Percentiles rank a stretch among this genome's conserved stretches.
Conservation (phyloP, 2,888 invertebrate genomes). For the Meiosimyza decipiens region DNA sequence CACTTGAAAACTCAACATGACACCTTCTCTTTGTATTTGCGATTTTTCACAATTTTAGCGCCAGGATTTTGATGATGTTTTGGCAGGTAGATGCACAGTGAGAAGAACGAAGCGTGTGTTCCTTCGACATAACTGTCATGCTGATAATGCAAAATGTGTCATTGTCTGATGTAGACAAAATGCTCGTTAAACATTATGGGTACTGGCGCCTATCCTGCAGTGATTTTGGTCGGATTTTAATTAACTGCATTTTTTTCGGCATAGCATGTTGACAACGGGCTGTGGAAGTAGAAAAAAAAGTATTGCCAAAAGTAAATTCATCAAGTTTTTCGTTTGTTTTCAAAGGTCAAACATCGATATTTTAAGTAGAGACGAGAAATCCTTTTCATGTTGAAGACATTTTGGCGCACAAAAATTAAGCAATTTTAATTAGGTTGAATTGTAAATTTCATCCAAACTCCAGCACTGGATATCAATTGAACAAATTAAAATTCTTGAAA, state of each 20-base stretch:
- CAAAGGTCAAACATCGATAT: too few relatives aligned
- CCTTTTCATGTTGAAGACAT: too few relatives aligned
- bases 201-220: constrained; percentile 43
- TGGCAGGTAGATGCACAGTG: background rate
- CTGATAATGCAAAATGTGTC: constrained; percentile 30
- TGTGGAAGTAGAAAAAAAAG: too few relatives aligned
- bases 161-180: constrained; percentile 26
- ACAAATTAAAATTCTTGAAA: background rate
- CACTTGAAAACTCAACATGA: constrained; percentile 20
- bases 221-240: constrained; percentile 41
- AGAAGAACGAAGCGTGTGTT: background rate
- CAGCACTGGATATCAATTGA: background rate
- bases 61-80: background rate
- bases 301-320: too few relatives aligned
- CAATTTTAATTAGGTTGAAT: too few relatives aligned
- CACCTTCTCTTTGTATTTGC: constrained; percentile 7
- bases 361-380: too few relatives aligned
- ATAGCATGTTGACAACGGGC: too few relatives aligned
- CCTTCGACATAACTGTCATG: constrained; percentile 16
- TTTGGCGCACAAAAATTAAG: too few relatives aligned
- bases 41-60: constrained; percentile 28
- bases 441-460: background rate
- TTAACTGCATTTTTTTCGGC: constrained; percentile 18
- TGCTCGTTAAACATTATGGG: constrained; percentile 39
- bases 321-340: too few relatives aligned